These are phyloP conservation scores for Drosophila dunni DNA, from an alignment of 1,140 invertebrate species.

Conservation along the genomic window DNA sequence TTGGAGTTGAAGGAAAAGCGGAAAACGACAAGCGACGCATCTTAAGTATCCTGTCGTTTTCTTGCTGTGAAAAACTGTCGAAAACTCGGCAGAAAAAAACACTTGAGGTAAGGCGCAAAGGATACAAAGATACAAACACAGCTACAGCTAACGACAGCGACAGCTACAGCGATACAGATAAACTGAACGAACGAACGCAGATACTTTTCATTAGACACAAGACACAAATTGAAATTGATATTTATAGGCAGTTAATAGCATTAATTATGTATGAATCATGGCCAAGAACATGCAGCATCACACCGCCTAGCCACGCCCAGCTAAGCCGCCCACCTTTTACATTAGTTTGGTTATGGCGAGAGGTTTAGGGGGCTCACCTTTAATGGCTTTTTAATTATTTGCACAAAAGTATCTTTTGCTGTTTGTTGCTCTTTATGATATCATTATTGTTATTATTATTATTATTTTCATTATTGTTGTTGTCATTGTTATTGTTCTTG, in stretches of 20 bases:
- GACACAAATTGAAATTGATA: slow-evolving; percentile 48
- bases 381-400: slow-evolving; percentile 76
- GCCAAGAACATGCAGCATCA: slow-evolving; percentile 1
- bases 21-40: slow-evolving; percentile 25
- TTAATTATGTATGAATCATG: slow-evolving; percentile 42
- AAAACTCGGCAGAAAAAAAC: slow-evolving; percentile 42
- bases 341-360: not conserved
- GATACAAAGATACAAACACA: not conserved
- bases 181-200: slow-evolving; percentile 8
- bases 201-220: slow-evolving; percentile 29
- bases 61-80: slow-evolving; percentile 38
- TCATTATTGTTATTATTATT: slow-evolving; percentile 13
- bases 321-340: not conserved
- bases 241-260: slow-evolving; percentile 57
- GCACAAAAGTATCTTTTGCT: slow-evolving; percentile 27
- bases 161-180: slow-evolving; percentile 9
- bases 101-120: slow-evolving; percentile 46
- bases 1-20: not conserved
- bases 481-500: not conserved
- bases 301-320: not conserved
- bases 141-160: slow-evolving; percentile 10
- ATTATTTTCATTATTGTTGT: slow-evolving; percentile 24
- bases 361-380: slow-evolving; percentile 22
- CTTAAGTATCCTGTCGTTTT: slow-evolving; percentile 50
- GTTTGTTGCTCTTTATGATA: slow-evolving; percentile 16